phyloP scores from a whole-genome alignment of 2,113 vertebrate species.

The Tenrec ecaudatus region DNA sequence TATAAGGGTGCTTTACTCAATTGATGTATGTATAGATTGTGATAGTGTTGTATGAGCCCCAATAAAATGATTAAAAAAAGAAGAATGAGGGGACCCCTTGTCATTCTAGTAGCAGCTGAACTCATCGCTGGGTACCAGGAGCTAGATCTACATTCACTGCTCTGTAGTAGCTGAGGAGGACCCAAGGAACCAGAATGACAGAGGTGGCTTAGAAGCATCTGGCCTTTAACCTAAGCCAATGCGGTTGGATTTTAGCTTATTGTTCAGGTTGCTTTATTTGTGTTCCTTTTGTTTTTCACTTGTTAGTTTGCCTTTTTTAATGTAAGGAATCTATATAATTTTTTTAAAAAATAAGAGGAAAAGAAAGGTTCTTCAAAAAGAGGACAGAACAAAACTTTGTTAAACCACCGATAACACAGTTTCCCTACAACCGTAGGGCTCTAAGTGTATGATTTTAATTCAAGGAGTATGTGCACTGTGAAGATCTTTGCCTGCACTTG shows the following conservation, averaged over 20 bases:
- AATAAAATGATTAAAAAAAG: too few relatives aligned
- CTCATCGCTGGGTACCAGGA: not conserved
- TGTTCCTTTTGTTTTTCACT: not conserved
- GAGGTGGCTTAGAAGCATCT: too few relatives aligned
- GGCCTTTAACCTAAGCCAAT: not conserved
- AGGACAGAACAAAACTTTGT: not conserved
- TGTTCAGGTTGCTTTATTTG: not conserved
- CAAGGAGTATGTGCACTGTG: not conserved
- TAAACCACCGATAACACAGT: not conserved
- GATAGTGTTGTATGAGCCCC: too few relatives aligned
- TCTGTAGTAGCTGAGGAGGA: not conserved
- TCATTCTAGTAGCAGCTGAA: not conserved
- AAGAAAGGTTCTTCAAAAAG: not conserved
- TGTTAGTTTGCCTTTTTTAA: not conserved
- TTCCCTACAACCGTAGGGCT: not conserved
- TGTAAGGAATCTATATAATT: not conserved
- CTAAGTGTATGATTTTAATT: too few relatives aligned
- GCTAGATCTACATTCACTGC: not conserved
- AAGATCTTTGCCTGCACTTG: not conserved
- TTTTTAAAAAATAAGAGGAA: not conserved
- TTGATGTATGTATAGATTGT: too few relatives aligned
- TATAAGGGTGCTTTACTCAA: too few relatives aligned
- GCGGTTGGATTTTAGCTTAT: not conserved
- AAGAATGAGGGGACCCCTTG: too few relatives aligned
- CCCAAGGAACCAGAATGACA: fast-evolving